Evolutionary conservation across 2,797 vertebrate genomes (phyloP).

Genomic region (Syngnathus rostellatus): DNA sequence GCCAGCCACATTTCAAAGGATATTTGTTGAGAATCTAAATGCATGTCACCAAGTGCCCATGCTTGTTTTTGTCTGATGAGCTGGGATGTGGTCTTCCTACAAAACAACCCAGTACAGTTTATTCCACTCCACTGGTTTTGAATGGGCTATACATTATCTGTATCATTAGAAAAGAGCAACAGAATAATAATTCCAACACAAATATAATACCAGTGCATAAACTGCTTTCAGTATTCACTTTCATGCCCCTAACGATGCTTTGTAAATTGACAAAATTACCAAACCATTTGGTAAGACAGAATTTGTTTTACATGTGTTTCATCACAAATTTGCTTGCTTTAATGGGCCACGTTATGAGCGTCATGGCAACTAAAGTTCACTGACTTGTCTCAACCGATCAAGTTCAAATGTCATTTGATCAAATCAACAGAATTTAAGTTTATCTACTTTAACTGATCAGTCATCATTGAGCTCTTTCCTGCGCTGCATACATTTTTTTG

Average conservation of each 20-base stretch:
- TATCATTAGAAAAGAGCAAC: not conserved
- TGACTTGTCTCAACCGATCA: too few species aligned
- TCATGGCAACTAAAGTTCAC: too few species aligned
- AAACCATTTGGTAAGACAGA: not conserved
- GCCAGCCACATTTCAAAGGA: too few species aligned
- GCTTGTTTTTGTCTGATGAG: not conserved
- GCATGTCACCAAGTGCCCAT: too few species aligned
- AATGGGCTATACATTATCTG: not conserved
- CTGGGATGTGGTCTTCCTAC: not conserved
- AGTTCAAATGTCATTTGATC: too few species aligned
- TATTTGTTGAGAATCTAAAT: too few species aligned
- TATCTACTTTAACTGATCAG: too few species aligned
- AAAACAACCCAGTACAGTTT: not conserved
- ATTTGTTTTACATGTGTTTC: not conserved
- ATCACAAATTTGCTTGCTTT: not conserved
- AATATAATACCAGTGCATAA: not conserved
- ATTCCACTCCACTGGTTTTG: not conserved
- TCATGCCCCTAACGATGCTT: not conserved
- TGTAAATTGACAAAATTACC: not conserved
- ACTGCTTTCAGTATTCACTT: not conserved
- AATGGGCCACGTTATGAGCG: too few species aligned
- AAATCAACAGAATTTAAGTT: too few species aligned
- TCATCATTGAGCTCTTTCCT: too few species aligned
- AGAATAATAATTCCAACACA: not conserved
- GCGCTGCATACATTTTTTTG: too few species aligned